phyloP scores from a whole-genome alignment of 2,113 vertebrate species.

The Oncorhynchus tshawytscha region DNA sequence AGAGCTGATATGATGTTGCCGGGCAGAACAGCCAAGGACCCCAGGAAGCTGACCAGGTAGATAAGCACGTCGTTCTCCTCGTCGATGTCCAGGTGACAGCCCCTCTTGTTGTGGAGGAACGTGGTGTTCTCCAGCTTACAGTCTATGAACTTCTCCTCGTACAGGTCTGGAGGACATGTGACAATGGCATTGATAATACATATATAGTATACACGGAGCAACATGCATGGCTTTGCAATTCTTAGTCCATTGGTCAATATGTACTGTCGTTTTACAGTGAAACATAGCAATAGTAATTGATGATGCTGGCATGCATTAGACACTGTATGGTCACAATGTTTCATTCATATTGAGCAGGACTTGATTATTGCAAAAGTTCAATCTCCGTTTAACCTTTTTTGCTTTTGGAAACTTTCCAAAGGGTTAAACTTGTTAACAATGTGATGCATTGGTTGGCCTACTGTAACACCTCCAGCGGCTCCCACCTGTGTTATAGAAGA shows the following conservation, averaged over 20 bases:
- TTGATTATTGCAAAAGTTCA: too few species aligned
- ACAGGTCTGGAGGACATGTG: constrained; percentile 77
- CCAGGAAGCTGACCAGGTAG: constrained; percentile 95
- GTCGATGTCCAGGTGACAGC: constrained; percentile 85
- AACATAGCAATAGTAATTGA: not conserved
- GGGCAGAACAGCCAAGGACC: constrained; percentile 89
- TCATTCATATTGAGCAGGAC: constrained; percentile 9
- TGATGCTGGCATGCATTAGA: not conserved
- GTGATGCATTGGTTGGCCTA: not conserved
- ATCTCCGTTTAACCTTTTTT: not conserved
- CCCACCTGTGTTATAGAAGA: constrained; percentile 90
- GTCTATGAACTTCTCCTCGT: constrained; percentile 85
- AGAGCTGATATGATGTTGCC: constrained; percentile 94
- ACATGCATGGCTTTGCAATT: constrained; percentile 4
- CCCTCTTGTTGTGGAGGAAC: constrained; percentile 78
- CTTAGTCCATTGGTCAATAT: constrained; percentile 1
- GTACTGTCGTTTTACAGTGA: not conserved
- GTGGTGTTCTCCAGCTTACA: constrained; percentile 83
- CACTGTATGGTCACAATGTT: not conserved
- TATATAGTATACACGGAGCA: too few species aligned
- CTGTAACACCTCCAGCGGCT: not conserved
- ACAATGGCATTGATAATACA: not conserved
- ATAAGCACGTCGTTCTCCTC: constrained; percentile 91
- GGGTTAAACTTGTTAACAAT: not conserved
- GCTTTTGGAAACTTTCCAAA: not conserved